These are phyloP conservation scores for Mellilla xanthometata DNA, from an alignment of 2,888 invertebrate genomes.

Conservation along the genomic window DNA sequence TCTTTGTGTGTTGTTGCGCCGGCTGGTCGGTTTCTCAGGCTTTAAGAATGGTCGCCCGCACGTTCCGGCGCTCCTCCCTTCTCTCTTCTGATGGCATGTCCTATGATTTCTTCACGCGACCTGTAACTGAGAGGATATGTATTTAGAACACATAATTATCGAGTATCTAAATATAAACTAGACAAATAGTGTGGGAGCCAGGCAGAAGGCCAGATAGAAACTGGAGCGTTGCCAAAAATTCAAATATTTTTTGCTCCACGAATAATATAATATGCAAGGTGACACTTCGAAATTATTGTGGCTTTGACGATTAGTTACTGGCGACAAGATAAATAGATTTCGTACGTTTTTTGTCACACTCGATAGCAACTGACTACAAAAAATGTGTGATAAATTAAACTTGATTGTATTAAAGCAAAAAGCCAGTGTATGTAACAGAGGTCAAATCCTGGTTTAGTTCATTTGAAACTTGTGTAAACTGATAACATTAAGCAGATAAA, in stretches of 20 bases:
- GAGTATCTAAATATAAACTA: conserved; percentile 38
- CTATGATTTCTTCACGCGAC: conserved; percentile 49
- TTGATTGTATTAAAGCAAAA: no score
- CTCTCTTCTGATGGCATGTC: conserved; percentile 50
- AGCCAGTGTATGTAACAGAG: no score
- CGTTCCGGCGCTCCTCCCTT: conserved; percentile 42
- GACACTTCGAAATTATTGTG: conserved; percentile 20
- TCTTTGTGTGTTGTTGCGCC: conserved; percentile 51
- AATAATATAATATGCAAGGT: conserved; percentile 25
- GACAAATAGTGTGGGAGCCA: conserved; percentile 30
- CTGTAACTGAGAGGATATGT: conserved; percentile 54
- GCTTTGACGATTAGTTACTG: conserved; percentile 3
- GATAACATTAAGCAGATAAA: no score
- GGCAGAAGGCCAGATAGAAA: conserved; percentile 42
- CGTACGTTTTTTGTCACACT: neutral
- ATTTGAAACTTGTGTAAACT: conserved; percentile 1
- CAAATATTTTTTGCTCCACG: conserved; percentile 27
- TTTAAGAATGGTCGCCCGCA: conserved; percentile 43
- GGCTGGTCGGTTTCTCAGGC: conserved; percentile 45
- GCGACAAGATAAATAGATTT: neutral
- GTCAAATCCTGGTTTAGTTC: neutral
- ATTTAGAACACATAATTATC: conserved; percentile 42
- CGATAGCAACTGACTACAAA: neutral
- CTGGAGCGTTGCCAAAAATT: conserved; percentile 46
- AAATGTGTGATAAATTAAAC: conserved; percentile 8